Evolutionary conservation across 2,797 vertebrate genomes (phyloP).

Genomic region (Chelidonichthys spinosus): DNA sequence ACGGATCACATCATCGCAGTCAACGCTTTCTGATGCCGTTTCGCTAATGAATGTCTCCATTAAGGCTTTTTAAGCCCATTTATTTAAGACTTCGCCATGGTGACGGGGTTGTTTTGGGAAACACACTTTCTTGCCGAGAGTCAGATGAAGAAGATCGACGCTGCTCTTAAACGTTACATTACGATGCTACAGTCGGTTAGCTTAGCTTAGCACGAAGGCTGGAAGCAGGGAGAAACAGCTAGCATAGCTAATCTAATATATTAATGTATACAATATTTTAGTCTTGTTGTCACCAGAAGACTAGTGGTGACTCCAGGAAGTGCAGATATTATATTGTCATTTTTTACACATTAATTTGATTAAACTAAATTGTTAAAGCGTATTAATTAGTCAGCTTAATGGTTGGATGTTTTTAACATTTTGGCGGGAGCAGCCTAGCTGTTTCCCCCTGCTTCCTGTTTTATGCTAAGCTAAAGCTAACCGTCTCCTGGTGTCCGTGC

Average conservation of each 20-base stretch:
- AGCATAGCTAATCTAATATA: background rate
- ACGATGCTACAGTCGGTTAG: background rate
- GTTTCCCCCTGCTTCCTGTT: background rate
- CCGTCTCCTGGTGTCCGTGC: background rate
- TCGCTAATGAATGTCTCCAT: conserved; percentile 32
- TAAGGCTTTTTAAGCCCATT: conserved; percentile 5
- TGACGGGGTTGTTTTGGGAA: background rate
- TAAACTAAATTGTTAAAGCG: background rate
- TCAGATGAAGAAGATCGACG: background rate
- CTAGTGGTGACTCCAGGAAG: background rate
- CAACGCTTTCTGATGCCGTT: conserved; percentile 14
- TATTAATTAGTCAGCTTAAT: background rate
- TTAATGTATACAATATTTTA: background rate
- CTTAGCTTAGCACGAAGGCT: background rate
- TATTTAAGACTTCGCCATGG: background rate
- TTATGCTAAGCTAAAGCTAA: conserved; percentile 5
- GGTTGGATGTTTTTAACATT: background rate
- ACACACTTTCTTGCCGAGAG: background rate
- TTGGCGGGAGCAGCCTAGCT: background rate
- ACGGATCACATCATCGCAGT: conserved; percentile 16
- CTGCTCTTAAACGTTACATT: background rate
- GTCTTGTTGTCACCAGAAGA: background rate
- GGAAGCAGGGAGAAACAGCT: background rate
- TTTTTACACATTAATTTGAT: background rate
- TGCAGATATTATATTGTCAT: background rate